These are phyloP conservation scores for Anhinga rufa DNA, from an alignment of 2,113 vertebrate genomes.

Conservation along the genomic window DNA sequence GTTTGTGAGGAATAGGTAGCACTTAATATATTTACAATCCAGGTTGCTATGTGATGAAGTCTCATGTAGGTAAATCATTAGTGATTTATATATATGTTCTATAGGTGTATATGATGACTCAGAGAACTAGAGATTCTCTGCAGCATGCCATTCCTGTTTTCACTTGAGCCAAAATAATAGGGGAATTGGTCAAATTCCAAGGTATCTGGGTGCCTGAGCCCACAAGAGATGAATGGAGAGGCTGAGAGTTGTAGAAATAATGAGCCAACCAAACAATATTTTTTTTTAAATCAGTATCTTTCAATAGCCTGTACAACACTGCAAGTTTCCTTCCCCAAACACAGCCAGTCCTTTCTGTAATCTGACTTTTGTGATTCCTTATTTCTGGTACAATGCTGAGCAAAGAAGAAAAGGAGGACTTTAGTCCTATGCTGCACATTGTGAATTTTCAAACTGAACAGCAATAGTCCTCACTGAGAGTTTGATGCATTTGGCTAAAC, in stretches of 20 bases:
- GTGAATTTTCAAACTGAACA: neutral
- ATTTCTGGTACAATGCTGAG: neutral
- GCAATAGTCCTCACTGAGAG: neutral
- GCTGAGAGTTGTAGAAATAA: neutral
- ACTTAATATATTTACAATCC: neutral
- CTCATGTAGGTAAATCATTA: constrained; percentile 21
- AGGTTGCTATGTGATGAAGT: neutral
- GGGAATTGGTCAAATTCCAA: constrained; percentile 9
- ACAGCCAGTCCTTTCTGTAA: neutral
- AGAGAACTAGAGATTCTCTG: constrained; percentile 1
- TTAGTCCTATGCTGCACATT: neutral
- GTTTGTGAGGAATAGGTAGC: neutral
- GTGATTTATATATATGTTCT: neutral
- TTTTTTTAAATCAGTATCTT: neutral
- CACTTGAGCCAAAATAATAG: neutral
- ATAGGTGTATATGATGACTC: neutral
- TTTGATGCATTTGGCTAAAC: neutral
- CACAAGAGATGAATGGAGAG: neutral
- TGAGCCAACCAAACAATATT: neutral
- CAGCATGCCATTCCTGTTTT: neutral
- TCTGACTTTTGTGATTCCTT: neutral
- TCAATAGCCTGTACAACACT: neutral
- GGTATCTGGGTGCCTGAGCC: neutral
- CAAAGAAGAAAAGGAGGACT: neutral
- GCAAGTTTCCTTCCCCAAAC: neutral